phyloP scores from a whole-genome alignment of 2,888 invertebrate species.

The Pasiphila rectangulata region DNA sequence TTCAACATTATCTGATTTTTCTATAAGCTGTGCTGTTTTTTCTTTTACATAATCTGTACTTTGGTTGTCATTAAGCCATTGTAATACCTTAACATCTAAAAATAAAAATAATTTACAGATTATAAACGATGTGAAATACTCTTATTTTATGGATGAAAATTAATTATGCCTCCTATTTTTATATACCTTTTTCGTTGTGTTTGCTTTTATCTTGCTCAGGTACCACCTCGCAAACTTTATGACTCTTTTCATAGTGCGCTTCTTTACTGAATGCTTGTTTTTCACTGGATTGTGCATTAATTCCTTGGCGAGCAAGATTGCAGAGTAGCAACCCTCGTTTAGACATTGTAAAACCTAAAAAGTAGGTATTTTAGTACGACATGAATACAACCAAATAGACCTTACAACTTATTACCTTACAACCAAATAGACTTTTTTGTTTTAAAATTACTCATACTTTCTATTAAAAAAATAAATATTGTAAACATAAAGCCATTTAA shows the following conservation, averaged over 20 bases:
- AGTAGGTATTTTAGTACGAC: neutral
- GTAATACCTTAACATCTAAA: conserved; percentile 12
- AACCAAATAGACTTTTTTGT: conserved; percentile 4
- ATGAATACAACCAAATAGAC: conserved; percentile 3
- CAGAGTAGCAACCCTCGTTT: conserved; percentile 6
- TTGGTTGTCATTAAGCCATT: conserved; percentile 13
- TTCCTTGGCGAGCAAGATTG: conserved; percentile 15
- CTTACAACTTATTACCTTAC: conserved; percentile 1
- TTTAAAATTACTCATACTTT: conserved; percentile 9
- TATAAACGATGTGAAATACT: neutral
- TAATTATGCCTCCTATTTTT: conserved; percentile 2
- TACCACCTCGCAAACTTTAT: conserved; percentile 4
- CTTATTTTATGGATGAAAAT: conserved; percentile 4
- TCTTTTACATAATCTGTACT: conserved; percentile 8
- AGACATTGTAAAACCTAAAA: conserved; percentile 13
- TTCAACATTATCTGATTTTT: conserved; percentile 7
- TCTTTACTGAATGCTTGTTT: conserved; percentile 5
- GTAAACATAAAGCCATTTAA: conserved; percentile 5
- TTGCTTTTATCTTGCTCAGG: conserved; percentile 9
- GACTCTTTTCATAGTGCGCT: conserved; percentile 8
- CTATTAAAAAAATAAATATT: conserved; percentile 5
- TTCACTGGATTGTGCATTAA: conserved; percentile 12
- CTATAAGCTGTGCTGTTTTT: neutral
- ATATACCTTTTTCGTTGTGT: conserved; percentile 11
- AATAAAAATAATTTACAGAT: conserved; percentile 7